Percentiles rank a stretch among this genome's conserved stretches.
Conservation (phyloP, 2,888 invertebrate genomes). For the Leucophenga maculata region DNA sequence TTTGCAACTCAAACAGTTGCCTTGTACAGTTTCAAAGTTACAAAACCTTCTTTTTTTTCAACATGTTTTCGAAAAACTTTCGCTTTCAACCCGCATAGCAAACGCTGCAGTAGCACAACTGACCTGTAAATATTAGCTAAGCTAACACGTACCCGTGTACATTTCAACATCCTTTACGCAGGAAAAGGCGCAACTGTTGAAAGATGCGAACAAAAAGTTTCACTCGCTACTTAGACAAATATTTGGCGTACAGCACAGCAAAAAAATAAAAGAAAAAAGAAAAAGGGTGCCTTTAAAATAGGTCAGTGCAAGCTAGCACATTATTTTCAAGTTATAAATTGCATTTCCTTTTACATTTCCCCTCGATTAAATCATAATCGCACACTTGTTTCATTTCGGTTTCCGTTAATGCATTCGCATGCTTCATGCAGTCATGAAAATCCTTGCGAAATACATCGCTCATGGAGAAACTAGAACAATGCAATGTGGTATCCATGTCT, state of each 20-base stretch:
- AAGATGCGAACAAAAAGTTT: not conserved
- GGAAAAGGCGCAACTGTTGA: not conserved
- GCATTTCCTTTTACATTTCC: not conserved
- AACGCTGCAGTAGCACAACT: too few relatives aligned
- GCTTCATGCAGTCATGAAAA: not conserved
- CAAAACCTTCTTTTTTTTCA: too few relatives aligned
- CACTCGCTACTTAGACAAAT: not conserved
- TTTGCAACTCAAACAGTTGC: too few relatives aligned
- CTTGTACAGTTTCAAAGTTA: too few relatives aligned
- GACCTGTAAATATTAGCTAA: too few relatives aligned
- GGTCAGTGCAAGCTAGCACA: not conserved
- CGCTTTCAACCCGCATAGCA: too few relatives aligned
- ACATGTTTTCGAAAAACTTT: too few relatives aligned
- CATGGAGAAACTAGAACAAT: not conserved
- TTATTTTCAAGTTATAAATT: too few relatives aligned
- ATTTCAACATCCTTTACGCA: too few relatives aligned
- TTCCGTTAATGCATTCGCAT: slow-evolving; percentile 8
- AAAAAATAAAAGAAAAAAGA: not conserved
- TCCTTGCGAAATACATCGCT: not conserved
- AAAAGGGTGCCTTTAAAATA: not conserved
- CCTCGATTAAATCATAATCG: slow-evolving; percentile 3
- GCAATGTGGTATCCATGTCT: not conserved
- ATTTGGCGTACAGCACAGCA: not conserved
- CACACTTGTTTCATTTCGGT: slow-evolving; percentile 5
- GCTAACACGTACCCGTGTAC: too few relatives aligned